A percentile compares a stretch with the other conserved stretches of the same genome.
Conservation (phyloP, 2,888 invertebrate species). For the Heliconius cydno region DNA sequence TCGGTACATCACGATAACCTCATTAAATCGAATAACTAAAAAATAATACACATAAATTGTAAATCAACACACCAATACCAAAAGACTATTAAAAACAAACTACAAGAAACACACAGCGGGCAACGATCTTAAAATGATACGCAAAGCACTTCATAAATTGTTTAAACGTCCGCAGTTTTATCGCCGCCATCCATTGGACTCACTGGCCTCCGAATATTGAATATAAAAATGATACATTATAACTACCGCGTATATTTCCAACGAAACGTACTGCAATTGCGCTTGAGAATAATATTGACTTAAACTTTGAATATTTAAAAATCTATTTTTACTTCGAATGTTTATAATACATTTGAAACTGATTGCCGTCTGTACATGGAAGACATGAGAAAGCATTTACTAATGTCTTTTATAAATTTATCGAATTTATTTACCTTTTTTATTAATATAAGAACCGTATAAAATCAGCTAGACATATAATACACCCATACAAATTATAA, state of each 20-base stretch:
- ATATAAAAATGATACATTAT: slow-evolving; percentile 66
- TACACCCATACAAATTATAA: too few relatives aligned
- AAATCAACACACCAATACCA: too few relatives aligned
- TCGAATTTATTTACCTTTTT: too few relatives aligned
- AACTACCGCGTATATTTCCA: slow-evolving; percentile 48
- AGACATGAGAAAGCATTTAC: too few relatives aligned
- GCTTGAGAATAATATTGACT: slow-evolving; percentile 23
- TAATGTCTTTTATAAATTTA: too few relatives aligned
- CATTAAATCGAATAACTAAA: too few relatives aligned
- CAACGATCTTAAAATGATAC: slow-evolving; percentile 39
- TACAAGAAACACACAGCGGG: slow-evolving; percentile 26
- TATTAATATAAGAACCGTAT: too few relatives aligned
- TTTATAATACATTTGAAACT: neutral
- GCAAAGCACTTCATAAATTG: slow-evolving; percentile 50
- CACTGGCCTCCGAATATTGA: slow-evolving; percentile 59
- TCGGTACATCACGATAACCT: too few relatives aligned
- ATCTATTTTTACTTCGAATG: neutral
- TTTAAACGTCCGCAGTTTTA: slow-evolving; percentile 50
- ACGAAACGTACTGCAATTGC: slow-evolving; percentile 31
- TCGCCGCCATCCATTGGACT: slow-evolving; percentile 55
- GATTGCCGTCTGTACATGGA: too few relatives aligned
- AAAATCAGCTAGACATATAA: too few relatives aligned
- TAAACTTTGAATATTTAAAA: slow-evolving; percentile 3
- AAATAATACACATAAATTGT: too few relatives aligned
- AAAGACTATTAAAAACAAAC: slow-evolving; percentile 9